These are phyloP conservation scores for Aphelocoma californica DNA, from an alignment of 2,797 vertebrate genomes.

Conservation along the genomic window DNA sequence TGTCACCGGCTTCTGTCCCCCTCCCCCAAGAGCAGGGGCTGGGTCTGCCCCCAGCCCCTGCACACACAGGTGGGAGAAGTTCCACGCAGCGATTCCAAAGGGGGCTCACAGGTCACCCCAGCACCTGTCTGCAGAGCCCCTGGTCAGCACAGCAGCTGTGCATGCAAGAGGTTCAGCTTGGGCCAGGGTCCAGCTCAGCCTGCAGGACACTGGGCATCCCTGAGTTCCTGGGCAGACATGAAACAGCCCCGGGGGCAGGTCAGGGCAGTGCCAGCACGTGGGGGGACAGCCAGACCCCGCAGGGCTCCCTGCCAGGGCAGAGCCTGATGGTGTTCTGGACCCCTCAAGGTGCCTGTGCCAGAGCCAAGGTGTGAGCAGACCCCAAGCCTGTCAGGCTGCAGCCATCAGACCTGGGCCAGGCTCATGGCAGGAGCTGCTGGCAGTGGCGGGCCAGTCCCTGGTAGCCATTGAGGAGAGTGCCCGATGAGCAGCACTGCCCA, in stretches of 20 bases:
- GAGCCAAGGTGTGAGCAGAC: background rate
- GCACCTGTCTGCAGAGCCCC: background rate
- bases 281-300: background rate
- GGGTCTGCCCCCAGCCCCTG: background rate
- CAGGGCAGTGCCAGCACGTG: background rate
- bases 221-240: background rate
- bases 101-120: background rate
- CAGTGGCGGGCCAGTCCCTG: fast-evolving
- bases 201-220: background rate
- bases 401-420: background rate
- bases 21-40: background rate
- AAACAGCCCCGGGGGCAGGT: background rate
- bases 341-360: background rate
- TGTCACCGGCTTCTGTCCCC: background rate
- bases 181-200: background rate
- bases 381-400: background rate
- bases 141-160: fast-evolving
- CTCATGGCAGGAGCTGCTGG: background rate
- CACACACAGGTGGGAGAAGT: background rate
- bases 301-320: background rate
- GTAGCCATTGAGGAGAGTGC: background rate
- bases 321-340: background rate
- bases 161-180: background rate
- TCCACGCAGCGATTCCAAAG: fast-evolving
- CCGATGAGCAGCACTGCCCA: background rate